Base-by-base conservation (phyloP, 2,888 invertebrate species). In the Noctuana brunneofusca region DNA sequence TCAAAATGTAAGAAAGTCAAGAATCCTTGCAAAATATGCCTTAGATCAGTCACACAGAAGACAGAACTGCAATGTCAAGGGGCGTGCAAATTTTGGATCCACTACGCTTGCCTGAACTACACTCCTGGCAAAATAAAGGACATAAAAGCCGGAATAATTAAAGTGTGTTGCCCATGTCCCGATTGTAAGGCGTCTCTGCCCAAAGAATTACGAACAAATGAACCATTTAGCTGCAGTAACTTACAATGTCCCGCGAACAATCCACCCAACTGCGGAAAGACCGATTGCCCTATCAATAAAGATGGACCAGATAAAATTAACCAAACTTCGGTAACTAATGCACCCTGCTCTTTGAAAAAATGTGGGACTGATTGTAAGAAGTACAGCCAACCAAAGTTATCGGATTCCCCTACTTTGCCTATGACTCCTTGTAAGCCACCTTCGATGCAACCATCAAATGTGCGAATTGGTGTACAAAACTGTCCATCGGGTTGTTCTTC, bases 21-120 rank as follows among this genome's bases (percentile, higher is more conserved):
- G 70, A 86, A 86, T 52, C 81, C 83, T 1, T 90, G 90, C 74
- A 88, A 87, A 68, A 83, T 90, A 64, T 90, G 90, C 66, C 66
- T 83, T n/a, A 69, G 72, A 0, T 43, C 74, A 0, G 89, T 89
- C 2, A 75, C 77, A 0, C 18, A 43, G 3, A 43, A 43, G 11
- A 43, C 16, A 18, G 43, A 18, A 43, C 18, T 43, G 43, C 43
- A 43, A 43, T 90, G 90, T 63, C 75, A 84, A 54, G 89, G 90
- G 0, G 81, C 80, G 0, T 90, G 90, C 57, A 68, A 76, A 24
- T 75, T 72, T 12, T 90, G 88, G 89, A 78, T 86, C 1, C 90
- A 90, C 63, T 90, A 75, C 69, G 66, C 58, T 4, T 90, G 90
- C 65, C 66, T 89, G 0, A 80, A 86, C 66, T 89, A 84, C 66